These are phyloP conservation scores for Dysidea cf. avara DNA, from an alignment of 37 sponge, comb jelly and placozoan genomes.

Conservation along the genomic window DNA sequence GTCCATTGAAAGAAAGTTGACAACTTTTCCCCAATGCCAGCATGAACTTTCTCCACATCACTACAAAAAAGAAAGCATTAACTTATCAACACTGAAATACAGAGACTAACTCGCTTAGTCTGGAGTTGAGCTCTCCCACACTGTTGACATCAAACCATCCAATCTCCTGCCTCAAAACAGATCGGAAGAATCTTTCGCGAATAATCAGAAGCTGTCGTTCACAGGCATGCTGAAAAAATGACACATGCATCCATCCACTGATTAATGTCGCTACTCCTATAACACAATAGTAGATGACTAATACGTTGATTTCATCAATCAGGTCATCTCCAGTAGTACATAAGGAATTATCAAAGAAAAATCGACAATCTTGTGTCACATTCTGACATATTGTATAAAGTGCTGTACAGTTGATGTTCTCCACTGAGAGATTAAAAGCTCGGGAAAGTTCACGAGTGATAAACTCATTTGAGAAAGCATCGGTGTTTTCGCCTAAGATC, in stretches of 20 bases:
- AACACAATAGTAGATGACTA: too few species aligned
- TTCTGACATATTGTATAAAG: too few species aligned
- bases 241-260: neutral
- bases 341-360: too few species aligned
- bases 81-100: too few species aligned
- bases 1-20: slow-evolving; percentile 40
- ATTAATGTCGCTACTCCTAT: too few species aligned
- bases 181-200: slow-evolving; percentile 38
- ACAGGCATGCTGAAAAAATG: slow-evolving; percentile 58
- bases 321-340: too few species aligned
- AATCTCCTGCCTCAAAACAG: slow-evolving; percentile 79
- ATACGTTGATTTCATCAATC: too few species aligned
- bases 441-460: slow-evolving; percentile 1
- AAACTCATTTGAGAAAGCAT: slow-evolving; percentile 42
- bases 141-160: slow-evolving; percentile 86
- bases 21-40: slow-evolving; percentile 69
- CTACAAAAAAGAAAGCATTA: neutral
- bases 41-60: slow-evolving; percentile 53
- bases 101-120: slow-evolving; percentile 58
- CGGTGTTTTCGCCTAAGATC: slow-evolving; percentile 70
- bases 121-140: slow-evolving; percentile 65
- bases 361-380: too few species aligned
- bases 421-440: too few species aligned
- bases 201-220: slow-evolving; percentile 71
- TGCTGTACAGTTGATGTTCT: too few species aligned